These are phyloP conservation scores for Protaetia brevitarsis DNA, from an alignment of 1,140 invertebrate species.

Conservation along the genomic window DNA sequence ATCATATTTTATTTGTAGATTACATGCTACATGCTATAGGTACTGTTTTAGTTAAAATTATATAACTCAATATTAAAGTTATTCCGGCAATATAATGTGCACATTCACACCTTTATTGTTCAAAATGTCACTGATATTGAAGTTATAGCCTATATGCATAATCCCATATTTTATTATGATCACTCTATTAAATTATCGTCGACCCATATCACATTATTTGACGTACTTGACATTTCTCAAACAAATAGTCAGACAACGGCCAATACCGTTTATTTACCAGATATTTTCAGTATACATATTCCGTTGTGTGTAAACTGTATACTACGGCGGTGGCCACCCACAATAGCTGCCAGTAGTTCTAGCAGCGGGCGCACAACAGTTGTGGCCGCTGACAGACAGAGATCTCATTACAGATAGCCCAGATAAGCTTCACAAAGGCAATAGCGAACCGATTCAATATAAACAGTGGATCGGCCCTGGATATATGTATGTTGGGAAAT, in stretches of 20 bases:
- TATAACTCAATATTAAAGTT: no score
- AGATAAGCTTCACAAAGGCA: constrained; percentile 46
- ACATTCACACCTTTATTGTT: no score
- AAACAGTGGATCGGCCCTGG: constrained; percentile 43
- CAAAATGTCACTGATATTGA: no score
- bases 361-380: constrained; percentile 25
- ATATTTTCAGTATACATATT: constrained; percentile 17
- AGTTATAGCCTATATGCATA: no score
- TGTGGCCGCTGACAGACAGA: constrained; percentile 38
- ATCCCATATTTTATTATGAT: no score
- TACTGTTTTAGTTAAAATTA: no score
- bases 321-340: constrained; percentile 29
- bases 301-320: not conserved
- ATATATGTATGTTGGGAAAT: constrained; percentile 44
- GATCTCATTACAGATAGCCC: constrained; percentile 47
- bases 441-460: constrained; percentile 44
- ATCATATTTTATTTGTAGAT: no score
- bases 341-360: constrained; percentile 27
- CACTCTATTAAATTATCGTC: not conserved
- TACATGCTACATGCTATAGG: no score
- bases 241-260: constrained; percentile 23
- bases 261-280: constrained; percentile 19
- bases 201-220: constrained; percentile 22
- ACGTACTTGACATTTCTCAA: constrained; percentile 27
- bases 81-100: no score